These are phyloP conservation scores for Osmerus eperlanus DNA, from an alignment of 2,113 vertebrate species.

Conservation along the genomic window DNA sequence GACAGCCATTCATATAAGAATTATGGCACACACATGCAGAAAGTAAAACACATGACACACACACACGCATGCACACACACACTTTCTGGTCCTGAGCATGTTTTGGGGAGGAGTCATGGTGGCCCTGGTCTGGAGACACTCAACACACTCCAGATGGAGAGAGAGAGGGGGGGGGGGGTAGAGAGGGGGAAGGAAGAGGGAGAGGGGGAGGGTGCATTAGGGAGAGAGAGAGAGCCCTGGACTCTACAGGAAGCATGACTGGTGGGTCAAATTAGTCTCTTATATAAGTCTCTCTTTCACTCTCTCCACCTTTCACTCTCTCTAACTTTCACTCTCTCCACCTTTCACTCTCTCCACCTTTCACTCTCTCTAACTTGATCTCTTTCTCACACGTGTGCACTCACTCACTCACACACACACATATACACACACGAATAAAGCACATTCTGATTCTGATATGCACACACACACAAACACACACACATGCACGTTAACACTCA, in stretches of 20 bases:
- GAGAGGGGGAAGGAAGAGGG: conserved; percentile 40
- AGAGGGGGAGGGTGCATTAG: conserved; percentile 36
- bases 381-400: neutral
- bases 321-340: conserved; percentile 35
- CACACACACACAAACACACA: neutral
- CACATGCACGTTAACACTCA: neutral
- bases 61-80: neutral
- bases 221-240: neutral
- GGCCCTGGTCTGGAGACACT: conserved; percentile 51
- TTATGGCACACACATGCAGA: too few relatives aligned
- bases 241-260: conserved; percentile 55
- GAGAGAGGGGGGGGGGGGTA: conserved; percentile 40
- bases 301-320: conserved; percentile 43
- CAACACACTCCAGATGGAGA: conserved; percentile 70
- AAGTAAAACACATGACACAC: too few relatives aligned
- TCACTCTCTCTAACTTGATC: conserved; percentile 7
- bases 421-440: neutral
- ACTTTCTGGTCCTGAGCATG: conserved; percentile 38
- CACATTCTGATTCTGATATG: too few relatives aligned
- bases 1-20: too few relatives aligned
- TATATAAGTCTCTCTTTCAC: conserved; percentile 47
- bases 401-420: conserved; percentile 3
- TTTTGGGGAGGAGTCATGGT: conserved; percentile 55
- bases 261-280: conserved; percentile 62
- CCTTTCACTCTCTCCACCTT: conserved; percentile 51